phyloP scores from a whole-genome alignment of 2,888 invertebrate genomes.

The Folsomia manolachei region DNA sequence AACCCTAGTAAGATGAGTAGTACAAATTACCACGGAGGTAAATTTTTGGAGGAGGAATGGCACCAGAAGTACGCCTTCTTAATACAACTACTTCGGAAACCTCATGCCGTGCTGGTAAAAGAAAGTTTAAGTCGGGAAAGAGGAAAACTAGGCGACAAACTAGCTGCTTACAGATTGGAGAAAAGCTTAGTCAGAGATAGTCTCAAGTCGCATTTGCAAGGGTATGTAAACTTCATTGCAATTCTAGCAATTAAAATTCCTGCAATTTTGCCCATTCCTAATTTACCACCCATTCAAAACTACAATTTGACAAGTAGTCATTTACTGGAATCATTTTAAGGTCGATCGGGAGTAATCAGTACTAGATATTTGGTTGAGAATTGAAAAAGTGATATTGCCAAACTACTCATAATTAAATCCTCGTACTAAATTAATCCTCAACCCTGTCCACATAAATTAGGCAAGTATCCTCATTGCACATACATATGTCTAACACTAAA shows the following conservation, averaged over 20 bases:
- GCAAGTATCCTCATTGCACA: too few relatives aligned
- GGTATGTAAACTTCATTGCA: slow-evolving; percentile 32
- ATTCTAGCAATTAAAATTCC: neutral
- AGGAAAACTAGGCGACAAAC: slow-evolving; percentile 43
- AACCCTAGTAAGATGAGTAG: neutral
- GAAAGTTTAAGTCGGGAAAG: slow-evolving; percentile 41
- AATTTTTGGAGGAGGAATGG: slow-evolving; percentile 45
- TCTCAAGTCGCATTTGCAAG: slow-evolving; percentile 35
- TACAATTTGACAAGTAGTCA: neutral
- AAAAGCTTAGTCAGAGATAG: slow-evolving; percentile 43
- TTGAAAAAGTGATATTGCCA: too few relatives aligned
- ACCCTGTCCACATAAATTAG: too few relatives aligned
- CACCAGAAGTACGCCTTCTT: slow-evolving; percentile 50
- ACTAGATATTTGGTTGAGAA: too few relatives aligned
- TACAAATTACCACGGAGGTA: neutral
- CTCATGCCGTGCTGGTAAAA: slow-evolving; percentile 45
- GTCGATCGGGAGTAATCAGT: too few relatives aligned
- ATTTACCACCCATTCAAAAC: neutral
- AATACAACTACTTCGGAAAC: slow-evolving; percentile 45
- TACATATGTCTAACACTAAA: neutral
- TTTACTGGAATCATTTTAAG: neutral
- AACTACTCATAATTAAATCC: too few relatives aligned
- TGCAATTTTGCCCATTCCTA: neutral
- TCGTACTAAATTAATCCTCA: too few relatives aligned
- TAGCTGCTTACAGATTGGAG: slow-evolving; percentile 46